Evolutionary conservation across 2,797 vertebrate genomes (phyloP), one percentile per base, ranked within the genome.

Genomic region (Enteromius trimaculatus): DNA sequence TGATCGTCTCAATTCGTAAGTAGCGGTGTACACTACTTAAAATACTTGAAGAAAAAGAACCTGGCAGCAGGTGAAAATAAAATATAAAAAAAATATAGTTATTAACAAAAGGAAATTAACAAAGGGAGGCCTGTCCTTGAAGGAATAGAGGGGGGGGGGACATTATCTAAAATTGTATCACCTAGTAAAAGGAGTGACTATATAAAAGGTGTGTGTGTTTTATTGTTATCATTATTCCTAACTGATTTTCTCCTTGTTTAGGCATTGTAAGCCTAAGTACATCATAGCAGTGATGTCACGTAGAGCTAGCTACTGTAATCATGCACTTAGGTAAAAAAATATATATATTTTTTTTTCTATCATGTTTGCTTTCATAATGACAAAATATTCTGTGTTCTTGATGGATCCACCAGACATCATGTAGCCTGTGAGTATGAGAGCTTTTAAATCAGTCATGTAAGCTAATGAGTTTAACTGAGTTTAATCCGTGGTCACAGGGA

Each of bases 41-140:
- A 34, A 34, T 34, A 34, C 2, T 3, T 34, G 19, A 65, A 29
- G 5, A 60, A 64, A 65, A 65, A 65, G 60, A 64, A 64, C 60
- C 26, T 31, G 60, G 29, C 60, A 64, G 6, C 62, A 65, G 62
- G 62, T 34, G 26, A 65, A 65, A 65, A 65, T 65, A 65, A 65
- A 65, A 65, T 34, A 34, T 64, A 65, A 65, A 65, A 65, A 65
- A 65, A 65, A 31, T 65, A 60, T 60, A 5, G 58, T 65, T 65
- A 34, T 65, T 31, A 65, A 37, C 6, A 65, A 65, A 65, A 31
- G 31, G 60, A 16, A 14, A 16, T 49, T 14, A 49, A 4, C 31
- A 31, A 31, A 31, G 31, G 31, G 31, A 31, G 31, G 31, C 2
- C 31, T 31, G 31, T 31, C 31, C 31, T 31, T 31, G 31, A 31